Evolutionary conservation across 2,113 vertebrate genomes (phyloP).

Genomic region (Paedocypris sp.): DNA sequence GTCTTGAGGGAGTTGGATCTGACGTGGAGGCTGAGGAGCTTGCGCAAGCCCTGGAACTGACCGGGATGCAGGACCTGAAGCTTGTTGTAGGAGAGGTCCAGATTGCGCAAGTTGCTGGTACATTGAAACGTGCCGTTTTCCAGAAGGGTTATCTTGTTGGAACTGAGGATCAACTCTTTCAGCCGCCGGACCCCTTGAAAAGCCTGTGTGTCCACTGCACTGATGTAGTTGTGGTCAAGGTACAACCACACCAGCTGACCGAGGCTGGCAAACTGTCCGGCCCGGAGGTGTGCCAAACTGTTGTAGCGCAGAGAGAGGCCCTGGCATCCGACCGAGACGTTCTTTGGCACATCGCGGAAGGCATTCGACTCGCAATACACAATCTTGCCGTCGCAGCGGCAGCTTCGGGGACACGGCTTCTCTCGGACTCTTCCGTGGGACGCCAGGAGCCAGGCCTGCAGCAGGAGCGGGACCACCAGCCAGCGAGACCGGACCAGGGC

Average conservation of each 20-base stretch:
- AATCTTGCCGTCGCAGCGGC: conserved; percentile 95
- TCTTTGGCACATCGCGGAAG: conserved; percentile 84
- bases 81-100: conserved; percentile 96
- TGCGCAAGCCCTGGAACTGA: conserved; percentile 85
- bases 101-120: conserved; percentile 87
- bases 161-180: conserved; percentile 93
- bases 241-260: conserved; percentile 95
- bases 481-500: conserved; percentile 69
- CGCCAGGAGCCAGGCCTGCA: conserved; percentile 66
- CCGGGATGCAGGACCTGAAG: conserved; percentile 76
- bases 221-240: conserved; percentile 95
- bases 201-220: conserved; percentile 76
- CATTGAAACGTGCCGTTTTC: conserved; percentile 88
- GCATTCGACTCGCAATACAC: conserved; percentile 96
- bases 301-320: conserved; percentile 93
- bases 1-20: conserved; percentile 88
- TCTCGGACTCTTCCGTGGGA: conserved; percentile 67
- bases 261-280: conserved; percentile 85
- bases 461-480: conserved; percentile 54
- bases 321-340: conserved; percentile 86
- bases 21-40: conserved; percentile 86
- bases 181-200: conserved; percentile 88
- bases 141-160: conserved; percentile 84
- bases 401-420: conserved; percentile 84
- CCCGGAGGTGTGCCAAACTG: conserved; percentile 83